A percentile compares a stretch with the other conserved stretches of the same genome.
Conservation (phyloP, 2,797 vertebrate genomes). For the Molossus molossus region DNA sequence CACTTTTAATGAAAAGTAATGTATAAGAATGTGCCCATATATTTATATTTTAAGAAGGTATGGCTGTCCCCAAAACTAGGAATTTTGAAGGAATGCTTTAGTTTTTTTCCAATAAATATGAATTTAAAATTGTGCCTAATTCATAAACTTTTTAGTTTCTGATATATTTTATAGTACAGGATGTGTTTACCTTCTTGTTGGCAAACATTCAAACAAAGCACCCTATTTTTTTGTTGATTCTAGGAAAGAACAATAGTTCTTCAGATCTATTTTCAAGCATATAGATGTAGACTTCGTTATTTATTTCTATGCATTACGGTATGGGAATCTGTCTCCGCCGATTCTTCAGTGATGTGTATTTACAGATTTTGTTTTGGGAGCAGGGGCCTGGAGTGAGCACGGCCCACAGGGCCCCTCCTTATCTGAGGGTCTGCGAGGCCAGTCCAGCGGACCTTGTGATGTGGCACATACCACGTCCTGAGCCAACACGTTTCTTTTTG, state of each 20-base stretch:
- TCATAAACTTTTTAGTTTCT: conserved; percentile 19
- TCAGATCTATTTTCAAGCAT: conserved; percentile 62
- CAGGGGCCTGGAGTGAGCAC: background rate
- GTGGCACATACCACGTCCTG: background rate
- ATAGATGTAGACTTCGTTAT: conserved; percentile 40
- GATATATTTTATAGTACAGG: background rate
- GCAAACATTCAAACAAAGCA: conserved; percentile 36
- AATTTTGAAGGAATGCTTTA: conserved; percentile 38
- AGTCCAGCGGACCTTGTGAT: background rate
- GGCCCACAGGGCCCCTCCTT: background rate
- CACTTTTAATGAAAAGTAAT: conserved; percentile 60
- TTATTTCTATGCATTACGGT: conserved; percentile 1
- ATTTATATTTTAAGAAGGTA: conserved; percentile 47
- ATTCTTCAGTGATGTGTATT: conserved; percentile 38
- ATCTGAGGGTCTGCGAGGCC: background rate
- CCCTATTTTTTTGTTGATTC: conserved; percentile 53
- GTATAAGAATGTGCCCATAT: background rate
- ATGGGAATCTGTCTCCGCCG: background rate
- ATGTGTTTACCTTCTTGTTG: conserved; percentile 40
- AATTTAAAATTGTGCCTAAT: conserved; percentile 36
- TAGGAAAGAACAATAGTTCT: conserved; percentile 57
- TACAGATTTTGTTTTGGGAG: background rate
- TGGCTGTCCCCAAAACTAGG: background rate
- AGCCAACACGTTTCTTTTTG: conserved; percentile 17
- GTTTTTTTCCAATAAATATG: conserved; percentile 54